Evolutionary conservation across 2,888 invertebrate species (phyloP), one percentile per base, ranked within the genome.

Genomic region (Muscina levida): DNA sequence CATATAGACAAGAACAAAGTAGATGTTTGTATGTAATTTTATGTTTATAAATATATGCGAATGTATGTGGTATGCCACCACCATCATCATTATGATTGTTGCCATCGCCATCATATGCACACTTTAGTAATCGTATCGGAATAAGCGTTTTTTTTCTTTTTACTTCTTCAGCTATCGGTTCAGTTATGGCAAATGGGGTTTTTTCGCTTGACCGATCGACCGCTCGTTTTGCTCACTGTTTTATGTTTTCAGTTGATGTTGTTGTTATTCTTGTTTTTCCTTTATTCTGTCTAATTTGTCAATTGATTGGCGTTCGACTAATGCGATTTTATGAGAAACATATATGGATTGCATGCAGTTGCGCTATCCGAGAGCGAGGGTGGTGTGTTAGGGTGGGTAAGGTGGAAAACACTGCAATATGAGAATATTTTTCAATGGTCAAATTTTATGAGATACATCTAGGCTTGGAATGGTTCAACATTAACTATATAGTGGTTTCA

Each of bases 221-320:
- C 26, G 51, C n/a, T 13, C 17, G 66, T 57, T 77, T 75, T 68
- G 70, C 56, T 79, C n/a, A n/a, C n/a, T 46, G 39, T 44, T n/a
- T n/a, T n/a, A 26, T 68, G 51, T 68, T 73, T 70, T 77, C 37
- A 11, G 8, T 11, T 2, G 31, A 31, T 31, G 31, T 57, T 62
- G 15, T 44, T 48, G 6, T 42, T 71, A 42, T 17, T 37, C 57
- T 57, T 8, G 6, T n/a, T 56, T 17, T 68, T 57, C 24, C n/a
- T 72, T 24, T n/a, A n/a, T 62, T 72, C 19, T 72, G 72, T 72
- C 72, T 42, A 57, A 66, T 70, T 65, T 82, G 77, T 79, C 81
- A 82, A 83, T 83, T 83, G 83, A 79, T 83, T 79, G 75, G 83
- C 79, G 77, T 79, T 82, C 79, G 81, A 82, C 71, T 76, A 66